Percentiles rank a stretch among this genome's conserved stretches.
Conservation (phyloP, 2,888 invertebrate genomes). For the Eledona agricola region DNA sequence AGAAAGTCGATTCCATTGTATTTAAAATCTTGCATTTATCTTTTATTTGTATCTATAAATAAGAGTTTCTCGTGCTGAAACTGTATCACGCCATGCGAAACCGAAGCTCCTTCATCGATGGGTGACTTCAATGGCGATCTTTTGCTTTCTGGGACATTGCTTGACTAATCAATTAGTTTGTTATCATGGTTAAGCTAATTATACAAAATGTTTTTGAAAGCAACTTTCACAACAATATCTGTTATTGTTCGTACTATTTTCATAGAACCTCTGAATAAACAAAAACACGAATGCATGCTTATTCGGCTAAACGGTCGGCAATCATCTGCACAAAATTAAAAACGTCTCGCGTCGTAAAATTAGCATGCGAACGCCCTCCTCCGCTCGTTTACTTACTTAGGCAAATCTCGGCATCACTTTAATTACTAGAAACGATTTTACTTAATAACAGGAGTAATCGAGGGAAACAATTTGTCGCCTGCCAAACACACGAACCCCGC, state of each 20-base stretch:
- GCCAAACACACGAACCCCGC: not conserved
- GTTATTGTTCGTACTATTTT: constrained; percentile 6
- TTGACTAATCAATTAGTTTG: constrained; percentile 19
- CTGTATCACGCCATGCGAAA: not conserved
- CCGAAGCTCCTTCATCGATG: constrained; percentile 2
- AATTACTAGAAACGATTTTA: constrained; percentile 17
- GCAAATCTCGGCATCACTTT: constrained; percentile 20
- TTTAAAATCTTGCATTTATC: constrained; percentile 9
- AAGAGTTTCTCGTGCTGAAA: constrained; percentile 1
- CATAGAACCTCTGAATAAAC: not conserved
- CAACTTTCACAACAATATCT: constrained; percentile 14
- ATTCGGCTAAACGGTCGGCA: no score
- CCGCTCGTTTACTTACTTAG: constrained; percentile 10
- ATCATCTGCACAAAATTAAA: constrained; percentile 19
- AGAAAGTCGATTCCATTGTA: constrained; percentile 11
- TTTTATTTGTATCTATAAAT: constrained; percentile 1
- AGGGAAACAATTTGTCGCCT: no score
- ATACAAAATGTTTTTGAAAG: constrained; percentile 12
- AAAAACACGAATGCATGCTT: no score
- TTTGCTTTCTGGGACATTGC: constrained; percentile 10
- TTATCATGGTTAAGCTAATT: constrained; percentile 6
- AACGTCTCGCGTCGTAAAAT: no score
- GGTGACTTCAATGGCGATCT: no score
- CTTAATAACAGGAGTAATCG: constrained; percentile 8
- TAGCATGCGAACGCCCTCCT: no score